phyloP scores from a whole-genome alignment of 2,113 vertebrate species.

The Scolopax mira region DNA sequence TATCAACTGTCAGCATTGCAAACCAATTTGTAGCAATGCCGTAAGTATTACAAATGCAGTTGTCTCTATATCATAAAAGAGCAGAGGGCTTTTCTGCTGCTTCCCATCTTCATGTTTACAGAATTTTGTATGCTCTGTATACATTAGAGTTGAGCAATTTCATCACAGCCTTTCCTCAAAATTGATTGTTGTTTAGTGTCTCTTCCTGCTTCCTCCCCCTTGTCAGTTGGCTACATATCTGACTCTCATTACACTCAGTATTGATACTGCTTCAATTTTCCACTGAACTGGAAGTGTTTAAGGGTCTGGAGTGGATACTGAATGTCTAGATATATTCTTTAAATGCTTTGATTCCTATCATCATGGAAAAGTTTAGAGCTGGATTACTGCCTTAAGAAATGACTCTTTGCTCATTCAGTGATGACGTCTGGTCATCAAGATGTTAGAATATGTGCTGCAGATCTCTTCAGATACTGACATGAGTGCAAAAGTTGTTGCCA shows the following conservation, averaged over 20 bases:
- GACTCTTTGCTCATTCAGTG: conserved; percentile 54
- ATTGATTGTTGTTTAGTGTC: neutral
- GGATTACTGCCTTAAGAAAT: conserved; percentile 51
- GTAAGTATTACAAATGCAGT: neutral
- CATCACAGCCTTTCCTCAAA: neutral
- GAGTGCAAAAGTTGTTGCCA: conserved; percentile 40
- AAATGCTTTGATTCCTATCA: conserved; percentile 56
- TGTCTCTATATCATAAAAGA: neutral
- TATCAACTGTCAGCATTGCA: neutral
- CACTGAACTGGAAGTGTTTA: conserved; percentile 38
- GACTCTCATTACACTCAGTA: conserved; percentile 39
- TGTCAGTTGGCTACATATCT: conserved; percentile 25
- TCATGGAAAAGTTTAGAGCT: conserved; percentile 57
- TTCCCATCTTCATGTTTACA: neutral
- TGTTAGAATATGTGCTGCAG: conserved; percentile 16
- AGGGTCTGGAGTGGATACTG: conserved; percentile 1
- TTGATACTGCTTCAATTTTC: conserved; percentile 34
- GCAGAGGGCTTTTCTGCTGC: neutral
- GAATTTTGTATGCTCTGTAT: neutral
- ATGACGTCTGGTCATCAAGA: conserved; percentile 59
- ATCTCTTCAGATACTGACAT: conserved; percentile 33
- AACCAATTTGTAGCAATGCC: conserved; percentile 10
- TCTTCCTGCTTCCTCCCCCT: neutral
- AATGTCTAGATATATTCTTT: neutral
- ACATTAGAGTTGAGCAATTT: neutral